These are phyloP conservation scores for Argya squamiceps DNA, from an alignment of 2,797 vertebrate genomes.

Conservation along the genomic window DNA sequence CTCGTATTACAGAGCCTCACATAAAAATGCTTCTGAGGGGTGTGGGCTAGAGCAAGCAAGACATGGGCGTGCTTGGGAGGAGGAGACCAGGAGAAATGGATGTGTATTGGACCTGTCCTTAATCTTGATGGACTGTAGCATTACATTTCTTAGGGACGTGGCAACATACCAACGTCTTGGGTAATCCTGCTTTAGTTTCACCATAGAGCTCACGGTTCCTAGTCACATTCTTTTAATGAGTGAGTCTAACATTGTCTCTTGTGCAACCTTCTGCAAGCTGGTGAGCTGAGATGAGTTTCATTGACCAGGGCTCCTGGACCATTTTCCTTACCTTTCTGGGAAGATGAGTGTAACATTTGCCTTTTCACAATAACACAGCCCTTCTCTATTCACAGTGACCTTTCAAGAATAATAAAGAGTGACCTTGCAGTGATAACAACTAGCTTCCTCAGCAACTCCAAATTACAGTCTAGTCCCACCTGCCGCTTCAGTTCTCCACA, in stretches of 20 bases:
- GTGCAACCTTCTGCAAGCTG: neutral
- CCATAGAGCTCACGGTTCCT: neutral
- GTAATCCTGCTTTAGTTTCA: neutral
- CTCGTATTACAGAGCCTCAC: neutral
- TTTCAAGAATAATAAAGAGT: neutral
- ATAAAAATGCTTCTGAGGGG: neutral
- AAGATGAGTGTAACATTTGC: neutral
- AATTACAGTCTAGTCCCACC: neutral
- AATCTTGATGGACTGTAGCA: neutral
- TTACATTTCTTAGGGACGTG: neutral
- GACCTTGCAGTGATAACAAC: neutral
- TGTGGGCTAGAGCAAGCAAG: neutral
- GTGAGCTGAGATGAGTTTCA: neutral
- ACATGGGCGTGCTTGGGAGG: neutral
- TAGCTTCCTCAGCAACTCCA: neutral
- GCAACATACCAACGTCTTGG: neutral
- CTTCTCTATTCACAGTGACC: neutral
- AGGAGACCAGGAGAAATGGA: neutral
- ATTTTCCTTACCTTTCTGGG: neutral
- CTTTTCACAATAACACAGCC: neutral
- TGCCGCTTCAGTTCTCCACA: neutral
- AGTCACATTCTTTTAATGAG: neutral
- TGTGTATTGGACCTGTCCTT: fast-evolving
- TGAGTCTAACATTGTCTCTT: neutral
- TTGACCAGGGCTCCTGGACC: neutral